Percentiles rank a stretch among this genome's conserved stretches.
Conservation (phyloP, 2,797 vertebrate species). For the Lithobates pipiens region DNA sequence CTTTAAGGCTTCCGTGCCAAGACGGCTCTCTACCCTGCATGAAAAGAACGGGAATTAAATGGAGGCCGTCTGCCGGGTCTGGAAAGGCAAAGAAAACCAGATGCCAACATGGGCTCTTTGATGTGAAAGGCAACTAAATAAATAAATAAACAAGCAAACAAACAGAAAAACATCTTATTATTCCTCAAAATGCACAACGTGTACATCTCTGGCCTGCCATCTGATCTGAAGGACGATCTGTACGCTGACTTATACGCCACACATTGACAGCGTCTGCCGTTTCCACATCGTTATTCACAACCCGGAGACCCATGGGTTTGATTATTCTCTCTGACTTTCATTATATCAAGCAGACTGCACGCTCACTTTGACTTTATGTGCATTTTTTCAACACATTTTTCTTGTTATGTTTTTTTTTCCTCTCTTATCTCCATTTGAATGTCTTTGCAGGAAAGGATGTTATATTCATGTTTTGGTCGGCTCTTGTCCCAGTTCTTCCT, state of each 20-base stretch:
- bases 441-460: conserved; percentile 10
- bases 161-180: conserved; percentile 33
- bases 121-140: conserved; percentile 24
- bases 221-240: conserved; percentile 34
- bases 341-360: not conserved
- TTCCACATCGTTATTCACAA: conserved; percentile 34
- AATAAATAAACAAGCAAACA: not conserved
- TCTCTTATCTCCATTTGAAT: conserved; percentile 6
- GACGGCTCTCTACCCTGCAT: not conserved
- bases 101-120: conserved; percentile 44
- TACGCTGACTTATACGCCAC: not conserved
- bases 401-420: conserved; percentile 12
- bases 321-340: conserved; percentile 9
- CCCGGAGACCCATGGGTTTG: conserved; percentile 19
- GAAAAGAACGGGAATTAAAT: not conserved
- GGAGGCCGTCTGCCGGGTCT: not conserved
- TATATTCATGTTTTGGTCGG: not conserved
- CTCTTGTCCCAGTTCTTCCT: not conserved
- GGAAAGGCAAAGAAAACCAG: conserved; percentile 24
- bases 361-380: not conserved
- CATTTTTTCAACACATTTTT: conserved; percentile 14
- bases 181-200: conserved; percentile 28
- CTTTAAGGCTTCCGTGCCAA: not conserved
- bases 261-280: conserved; percentile 9
- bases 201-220: not conserved